These are phyloP conservation scores for Eucera pruinosa DNA, from an alignment of 2,888 invertebrate genomes.

Conservation along the genomic window DNA sequence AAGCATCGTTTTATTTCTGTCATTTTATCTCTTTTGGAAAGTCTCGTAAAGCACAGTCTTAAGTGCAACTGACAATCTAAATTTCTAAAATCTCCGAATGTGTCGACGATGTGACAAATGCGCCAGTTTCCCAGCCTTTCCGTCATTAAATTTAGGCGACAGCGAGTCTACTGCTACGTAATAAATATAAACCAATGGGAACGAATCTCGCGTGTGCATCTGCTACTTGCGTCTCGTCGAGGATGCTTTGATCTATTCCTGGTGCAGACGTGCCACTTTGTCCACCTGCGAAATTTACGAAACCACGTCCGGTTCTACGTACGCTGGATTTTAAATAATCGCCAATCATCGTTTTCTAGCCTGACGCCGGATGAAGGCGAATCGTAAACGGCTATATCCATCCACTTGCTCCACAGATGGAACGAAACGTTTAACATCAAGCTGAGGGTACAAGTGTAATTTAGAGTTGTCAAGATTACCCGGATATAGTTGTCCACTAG, in stretches of 20 bases:
- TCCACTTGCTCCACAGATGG: not conserved
- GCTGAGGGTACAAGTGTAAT: conserved; percentile 1
- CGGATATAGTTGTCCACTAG: not conserved
- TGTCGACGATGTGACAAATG: conserved; percentile 54
- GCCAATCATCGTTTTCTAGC: conserved; percentile 53
- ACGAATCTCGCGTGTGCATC: conserved; percentile 58
- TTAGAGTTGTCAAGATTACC: not conserved
- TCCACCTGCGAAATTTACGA: conserved; percentile 73
- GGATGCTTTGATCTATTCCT: conserved; percentile 76
- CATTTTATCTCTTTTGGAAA: too few relatives aligned
- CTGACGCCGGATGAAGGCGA: conserved; percentile 25
- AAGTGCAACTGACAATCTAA: not conserved
- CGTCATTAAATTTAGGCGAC: conserved; percentile 61
- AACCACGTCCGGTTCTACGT: conserved; percentile 56
- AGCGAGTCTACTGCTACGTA: conserved; percentile 60
- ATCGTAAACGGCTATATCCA: conserved; percentile 31
- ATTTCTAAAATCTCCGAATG: conserved; percentile 25
- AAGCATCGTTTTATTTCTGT: too few relatives aligned
- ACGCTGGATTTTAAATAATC: conserved; percentile 42
- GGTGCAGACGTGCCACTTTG: conserved; percentile 44
- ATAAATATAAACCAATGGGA: conserved; percentile 68
- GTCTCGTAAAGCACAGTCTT: too few relatives aligned
- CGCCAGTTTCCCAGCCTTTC: conserved; percentile 54
- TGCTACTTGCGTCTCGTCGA: conserved; percentile 50
- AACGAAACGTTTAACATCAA: conserved; percentile 1